These are phyloP conservation scores for Tangara arthus DNA, from an alignment of 2,797 vertebrate species.

Conservation along the genomic window DNA sequence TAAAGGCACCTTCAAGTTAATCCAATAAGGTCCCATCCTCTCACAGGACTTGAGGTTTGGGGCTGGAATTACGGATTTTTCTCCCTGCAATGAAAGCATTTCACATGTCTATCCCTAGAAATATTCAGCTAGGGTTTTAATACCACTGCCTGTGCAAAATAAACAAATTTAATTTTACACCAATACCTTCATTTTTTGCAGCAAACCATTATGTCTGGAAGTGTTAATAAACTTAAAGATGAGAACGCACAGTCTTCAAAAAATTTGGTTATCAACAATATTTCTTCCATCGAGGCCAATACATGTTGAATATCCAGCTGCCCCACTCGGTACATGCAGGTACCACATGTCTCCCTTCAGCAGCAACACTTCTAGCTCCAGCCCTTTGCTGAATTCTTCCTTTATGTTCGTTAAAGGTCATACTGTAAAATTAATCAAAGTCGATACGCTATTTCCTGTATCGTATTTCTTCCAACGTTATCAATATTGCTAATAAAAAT, in stretches of 20 bases:
- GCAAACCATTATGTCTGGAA: not conserved
- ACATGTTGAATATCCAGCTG: not conserved
- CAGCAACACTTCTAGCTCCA: not conserved
- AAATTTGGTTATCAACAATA: fast-evolving
- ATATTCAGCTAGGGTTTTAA: not conserved
- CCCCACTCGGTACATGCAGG: not conserved
- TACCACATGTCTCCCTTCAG: not conserved
- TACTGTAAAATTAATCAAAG: constrained; percentile 12
- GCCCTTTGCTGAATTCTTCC: not conserved
- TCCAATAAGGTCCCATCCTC: not conserved
- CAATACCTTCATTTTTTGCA: not conserved
- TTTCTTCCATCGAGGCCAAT: not conserved
- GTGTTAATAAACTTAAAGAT: not conserved
- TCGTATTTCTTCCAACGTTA: constrained; percentile 33
- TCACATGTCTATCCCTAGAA: not conserved
- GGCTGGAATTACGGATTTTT: not conserved
- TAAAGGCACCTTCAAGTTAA: not conserved
- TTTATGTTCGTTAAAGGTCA: not conserved
- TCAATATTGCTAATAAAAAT: constrained; percentile 56
- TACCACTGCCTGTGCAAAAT: not conserved
- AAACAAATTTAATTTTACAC: not conserved
- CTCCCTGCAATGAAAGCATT: not conserved
- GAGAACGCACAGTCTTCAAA: not conserved
- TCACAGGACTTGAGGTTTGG: not conserved
- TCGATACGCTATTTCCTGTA: constrained; percentile 37